Conservation (phyloP, 2,113 vertebrate species). For the Alouatta palliata region DNA sequence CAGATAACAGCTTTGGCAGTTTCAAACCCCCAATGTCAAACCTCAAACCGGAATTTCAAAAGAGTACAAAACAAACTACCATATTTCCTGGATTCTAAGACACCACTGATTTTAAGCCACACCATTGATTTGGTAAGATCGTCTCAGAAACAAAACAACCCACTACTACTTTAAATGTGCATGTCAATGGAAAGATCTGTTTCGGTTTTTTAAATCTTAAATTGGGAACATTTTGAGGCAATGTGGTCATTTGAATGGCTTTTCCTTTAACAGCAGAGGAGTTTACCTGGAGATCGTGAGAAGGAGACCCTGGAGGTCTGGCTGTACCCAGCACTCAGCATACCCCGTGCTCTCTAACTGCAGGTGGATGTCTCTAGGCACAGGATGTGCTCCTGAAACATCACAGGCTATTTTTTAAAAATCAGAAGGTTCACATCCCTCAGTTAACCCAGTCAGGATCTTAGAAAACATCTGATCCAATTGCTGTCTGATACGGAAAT, state of each 20-base stretch:
- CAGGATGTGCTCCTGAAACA: neutral
- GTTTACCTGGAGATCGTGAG: neutral
- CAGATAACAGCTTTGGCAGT: constrained; percentile 66
- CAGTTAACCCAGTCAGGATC: neutral
- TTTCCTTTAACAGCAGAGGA: neutral
- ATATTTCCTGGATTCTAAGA: constrained; percentile 67
- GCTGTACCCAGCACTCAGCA: neutral
- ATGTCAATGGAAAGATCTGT: neutral
- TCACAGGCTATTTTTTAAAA: neutral
- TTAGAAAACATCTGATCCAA: constrained; percentile 1
- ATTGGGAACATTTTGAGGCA: neutral
- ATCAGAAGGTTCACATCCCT: constrained; percentile 19
- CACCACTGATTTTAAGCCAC: constrained; percentile 38
- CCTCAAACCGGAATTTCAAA: constrained; percentile 69
- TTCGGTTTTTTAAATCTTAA: constrained; percentile 53
- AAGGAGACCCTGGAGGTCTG: neutral
- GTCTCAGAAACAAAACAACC: constrained; percentile 47
- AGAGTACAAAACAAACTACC: constrained; percentile 62
- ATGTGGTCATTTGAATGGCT: constrained; percentile 11
- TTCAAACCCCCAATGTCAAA: constrained; percentile 64
- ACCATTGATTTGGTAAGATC: constrained; percentile 6
- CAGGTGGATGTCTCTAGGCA: neutral
- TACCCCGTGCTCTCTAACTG: neutral
- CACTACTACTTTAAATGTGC: constrained; percentile 13
- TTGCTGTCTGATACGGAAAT: neutral